phyloP scores from a whole-genome alignment of 2,113 vertebrate genomes.

The Corythoichthys intestinalis region DNA sequence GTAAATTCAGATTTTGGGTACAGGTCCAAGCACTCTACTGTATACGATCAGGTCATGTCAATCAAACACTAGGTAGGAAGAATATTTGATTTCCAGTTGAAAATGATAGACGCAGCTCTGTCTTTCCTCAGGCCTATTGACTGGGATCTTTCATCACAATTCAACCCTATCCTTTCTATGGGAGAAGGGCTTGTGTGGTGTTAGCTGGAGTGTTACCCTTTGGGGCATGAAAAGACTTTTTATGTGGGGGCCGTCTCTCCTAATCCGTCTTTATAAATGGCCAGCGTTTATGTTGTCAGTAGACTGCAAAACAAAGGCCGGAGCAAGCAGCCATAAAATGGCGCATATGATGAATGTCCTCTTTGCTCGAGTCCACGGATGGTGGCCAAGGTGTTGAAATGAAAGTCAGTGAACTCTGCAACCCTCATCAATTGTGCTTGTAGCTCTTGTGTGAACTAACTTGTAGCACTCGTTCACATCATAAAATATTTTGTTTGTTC shows the following conservation, averaged over 20 bases:
- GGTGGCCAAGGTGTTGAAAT: slow-evolving; percentile 34
- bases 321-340: slow-evolving; percentile 30
- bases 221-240: slow-evolving; percentile 35
- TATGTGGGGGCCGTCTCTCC: slow-evolving; percentile 49
- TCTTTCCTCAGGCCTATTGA: slow-evolving; percentile 42
- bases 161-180: slow-evolving; percentile 17
- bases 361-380: slow-evolving; percentile 30
- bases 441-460: slow-evolving; percentile 33
- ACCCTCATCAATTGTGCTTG: slow-evolving; percentile 33
- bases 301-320: slow-evolving; percentile 37
- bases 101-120: slow-evolving; percentile 11
- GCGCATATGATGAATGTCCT: slow-evolving; percentile 45
- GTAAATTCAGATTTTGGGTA: too few species aligned
- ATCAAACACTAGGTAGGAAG: not conserved
- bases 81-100: not conserved
- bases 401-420: slow-evolving; percentile 29
- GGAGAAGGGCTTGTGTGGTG: slow-evolving; percentile 38
- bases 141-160: slow-evolving; percentile 45
- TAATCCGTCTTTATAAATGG: slow-evolving; percentile 68
- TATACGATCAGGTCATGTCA: not conserved
- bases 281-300: slow-evolving; percentile 59
- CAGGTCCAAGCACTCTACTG: too few species aligned
- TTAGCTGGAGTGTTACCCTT: slow-evolving; percentile 42
- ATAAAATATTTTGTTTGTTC: slow-evolving; percentile 35
- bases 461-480: slow-evolving; percentile 26